Base-by-base conservation (phyloP, 2,797 vertebrate species). In the Rhinogobio ventralis region DNA sequence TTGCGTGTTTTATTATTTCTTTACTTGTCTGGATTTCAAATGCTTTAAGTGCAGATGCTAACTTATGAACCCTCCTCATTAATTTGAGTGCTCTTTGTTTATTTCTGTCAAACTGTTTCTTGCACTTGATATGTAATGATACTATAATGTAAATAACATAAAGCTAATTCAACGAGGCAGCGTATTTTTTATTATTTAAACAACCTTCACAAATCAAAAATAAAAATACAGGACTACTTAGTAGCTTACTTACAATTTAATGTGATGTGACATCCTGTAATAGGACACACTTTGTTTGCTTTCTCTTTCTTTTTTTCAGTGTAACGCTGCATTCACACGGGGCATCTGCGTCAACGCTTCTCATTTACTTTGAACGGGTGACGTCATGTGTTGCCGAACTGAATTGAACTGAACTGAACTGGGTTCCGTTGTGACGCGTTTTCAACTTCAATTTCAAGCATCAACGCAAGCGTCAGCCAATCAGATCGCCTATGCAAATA, bases 1-100 rank as follows among this genome's bases (percentile, higher is more conserved):
- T 91, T 82, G 88, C 82, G 79, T 6, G 30, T 53, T 86, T 94
- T 91, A 91, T 93, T 92, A 91, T 90, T 94, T 93, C 92, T 94
- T 91, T 94, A 92, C 89, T 51, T 82, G 90, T 72, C 72, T 30
- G 60, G 51, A 14, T 78, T 62, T 91, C 91, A 90, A 90, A 90
- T 87, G 90, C 89, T 90, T 89, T 86, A 91, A 91, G 71, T 90
- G 86, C 82, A 87, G 90, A 85, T 85, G 87, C 69, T 88, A 83
- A 75, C 49, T 83, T 66, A 39, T 69, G 76, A 84, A 45, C 80
- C 81, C 30, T 20, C 46, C 69, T 60, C 25, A 60, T 80, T 86
- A 15, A 13, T 79, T 68, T 80, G 55, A 79, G 69, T 67, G 75
- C 68, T 64, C 60, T 74, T 46, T 79, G 60, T 82, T 79, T 74